Evolutionary conservation across 92 coral and sea anemone genomes (phyloP).

Genomic region (Siderastrea radians): DNA sequence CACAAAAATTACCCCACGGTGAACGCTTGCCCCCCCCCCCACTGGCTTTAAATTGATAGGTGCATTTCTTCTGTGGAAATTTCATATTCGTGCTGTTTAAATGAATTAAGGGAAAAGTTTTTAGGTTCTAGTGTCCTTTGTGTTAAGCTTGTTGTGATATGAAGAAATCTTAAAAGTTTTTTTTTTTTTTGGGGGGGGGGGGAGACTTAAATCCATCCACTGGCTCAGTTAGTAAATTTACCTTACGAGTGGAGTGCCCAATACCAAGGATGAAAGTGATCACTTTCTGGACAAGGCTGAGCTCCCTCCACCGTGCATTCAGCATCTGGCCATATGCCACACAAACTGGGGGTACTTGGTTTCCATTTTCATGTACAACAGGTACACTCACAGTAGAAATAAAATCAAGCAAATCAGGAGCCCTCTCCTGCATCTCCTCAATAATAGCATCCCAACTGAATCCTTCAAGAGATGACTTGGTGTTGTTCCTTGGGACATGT

Average conservation of each 20-base stretch:
- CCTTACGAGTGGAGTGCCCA: constrained; percentile 69
- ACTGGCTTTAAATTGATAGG: no score
- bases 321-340: constrained; percentile 44
- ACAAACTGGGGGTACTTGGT: constrained; percentile 56
- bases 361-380: constrained; percentile 19
- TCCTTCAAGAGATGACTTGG: constrained; percentile 14
- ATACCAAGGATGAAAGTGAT: constrained; percentile 46
- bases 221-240: neutral
- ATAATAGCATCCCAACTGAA: constrained; percentile 24
- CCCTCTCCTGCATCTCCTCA: constrained; percentile 43
- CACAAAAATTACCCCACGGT: no score
- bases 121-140: no score
- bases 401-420: constrained; percentile 66
- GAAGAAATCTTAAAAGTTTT: no score
- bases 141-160: no score
- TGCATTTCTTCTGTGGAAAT: no score
- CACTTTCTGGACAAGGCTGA: constrained; percentile 49
- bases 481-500: constrained; percentile 1
- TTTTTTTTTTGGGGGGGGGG: no score
- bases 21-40: no score
- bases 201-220: no score
- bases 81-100: no score
- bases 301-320: constrained; percentile 46
- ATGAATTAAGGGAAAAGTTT: no score
- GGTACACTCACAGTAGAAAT: constrained; percentile 55